phyloP scores from a whole-genome alignment of 2,888 invertebrate species.

The Cataglyphis livida region DNA sequence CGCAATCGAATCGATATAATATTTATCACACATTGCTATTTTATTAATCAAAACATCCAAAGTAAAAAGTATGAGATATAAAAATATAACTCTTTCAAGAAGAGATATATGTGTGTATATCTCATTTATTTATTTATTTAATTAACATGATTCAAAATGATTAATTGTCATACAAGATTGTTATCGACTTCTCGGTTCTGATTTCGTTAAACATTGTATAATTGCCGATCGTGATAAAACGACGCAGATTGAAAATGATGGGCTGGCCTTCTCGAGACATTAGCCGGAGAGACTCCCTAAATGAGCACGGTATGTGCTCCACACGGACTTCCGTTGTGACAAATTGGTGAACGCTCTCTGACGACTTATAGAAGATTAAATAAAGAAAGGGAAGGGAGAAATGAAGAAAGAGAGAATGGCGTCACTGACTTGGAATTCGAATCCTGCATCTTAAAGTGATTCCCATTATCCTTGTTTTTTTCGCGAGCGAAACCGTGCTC shows the following conservation, averaged over 20 bases:
- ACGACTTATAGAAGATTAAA: slow-evolving; percentile 64
- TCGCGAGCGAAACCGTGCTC: background rate
- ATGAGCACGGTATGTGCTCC: slow-evolving; percentile 55
- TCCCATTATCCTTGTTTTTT: slow-evolving; percentile 59
- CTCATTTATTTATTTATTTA: slow-evolving; percentile 1
- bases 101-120: background rate
- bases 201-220: slow-evolving; percentile 16
- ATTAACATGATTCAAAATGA: background rate
- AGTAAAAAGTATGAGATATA: background rate
- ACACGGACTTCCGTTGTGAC: slow-evolving; percentile 65
- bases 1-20: background rate
- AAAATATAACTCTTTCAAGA: background rate
- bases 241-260: slow-evolving; percentile 57
- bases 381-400: slow-evolving; percentile 17
- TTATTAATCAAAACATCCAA: background rate
- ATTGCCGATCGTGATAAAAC: slow-evolving; percentile 31
- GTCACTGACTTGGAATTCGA: slow-evolving; percentile 74
- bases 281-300: slow-evolving; percentile 37
- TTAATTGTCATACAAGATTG: slow-evolving; percentile 5
- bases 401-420: slow-evolving; percentile 46
- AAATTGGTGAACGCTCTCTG: slow-evolving; percentile 59
- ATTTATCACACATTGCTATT: background rate
- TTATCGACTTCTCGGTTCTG: slow-evolving; percentile 7
- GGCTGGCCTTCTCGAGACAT: slow-evolving; percentile 45
- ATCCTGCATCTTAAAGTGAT: slow-evolving; percentile 66